A percentile compares a stretch with the other conserved stretches of the same genome.
phyloP scores from a whole-genome alignment of 2,888 invertebrate genomes.

The Pseudanteris insignis region DNA sequence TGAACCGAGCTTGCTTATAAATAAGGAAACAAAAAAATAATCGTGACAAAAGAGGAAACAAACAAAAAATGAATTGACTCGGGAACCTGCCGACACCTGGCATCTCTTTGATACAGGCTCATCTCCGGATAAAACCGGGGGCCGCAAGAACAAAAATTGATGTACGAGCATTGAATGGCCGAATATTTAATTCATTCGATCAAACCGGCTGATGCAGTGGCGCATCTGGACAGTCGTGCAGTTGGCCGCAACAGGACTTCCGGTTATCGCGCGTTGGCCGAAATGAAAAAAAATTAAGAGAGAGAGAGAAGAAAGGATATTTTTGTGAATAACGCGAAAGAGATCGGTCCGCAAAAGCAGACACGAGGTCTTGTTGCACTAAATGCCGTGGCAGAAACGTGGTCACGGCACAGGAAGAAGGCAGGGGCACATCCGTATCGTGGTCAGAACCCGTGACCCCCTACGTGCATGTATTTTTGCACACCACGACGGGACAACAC shows the following conservation, averaged over 20 bases:
- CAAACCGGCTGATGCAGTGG: conserved; percentile 13
- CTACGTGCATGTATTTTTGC: conserved; percentile 52
- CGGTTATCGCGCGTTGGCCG: conserved; percentile 30
- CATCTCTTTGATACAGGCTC: conserved; percentile 3
- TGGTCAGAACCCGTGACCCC: conserved; percentile 66
- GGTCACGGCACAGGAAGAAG: conserved; percentile 65
- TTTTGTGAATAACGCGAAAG: no score
- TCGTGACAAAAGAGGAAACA: conserved; percentile 1
- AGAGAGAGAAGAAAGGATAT: no score
- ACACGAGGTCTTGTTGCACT: conserved; percentile 58
- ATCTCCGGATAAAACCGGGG: conserved; percentile 8
- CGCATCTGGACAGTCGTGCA: conserved; percentile 22
- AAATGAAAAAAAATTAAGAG: conserved; percentile 3
- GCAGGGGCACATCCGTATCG: conserved; percentile 67
- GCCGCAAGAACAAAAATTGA: conserved; percentile 9
- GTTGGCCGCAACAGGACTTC: conserved; percentile 25
- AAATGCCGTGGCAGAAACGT: conserved; percentile 58
- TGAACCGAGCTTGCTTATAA: conserved; percentile 1
- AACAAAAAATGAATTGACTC: conserved; percentile 1
- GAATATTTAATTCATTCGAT: conserved; percentile 25
- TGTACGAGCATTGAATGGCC: conserved; percentile 12
- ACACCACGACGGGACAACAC: conserved; percentile 23
- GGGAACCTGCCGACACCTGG: conserved; percentile 12
- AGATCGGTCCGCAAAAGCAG: conserved; percentile 53
- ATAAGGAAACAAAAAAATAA: no score